phyloP scores from a whole-genome alignment of 1,140 invertebrate species.

The Hyles euphorbiae region DNA sequence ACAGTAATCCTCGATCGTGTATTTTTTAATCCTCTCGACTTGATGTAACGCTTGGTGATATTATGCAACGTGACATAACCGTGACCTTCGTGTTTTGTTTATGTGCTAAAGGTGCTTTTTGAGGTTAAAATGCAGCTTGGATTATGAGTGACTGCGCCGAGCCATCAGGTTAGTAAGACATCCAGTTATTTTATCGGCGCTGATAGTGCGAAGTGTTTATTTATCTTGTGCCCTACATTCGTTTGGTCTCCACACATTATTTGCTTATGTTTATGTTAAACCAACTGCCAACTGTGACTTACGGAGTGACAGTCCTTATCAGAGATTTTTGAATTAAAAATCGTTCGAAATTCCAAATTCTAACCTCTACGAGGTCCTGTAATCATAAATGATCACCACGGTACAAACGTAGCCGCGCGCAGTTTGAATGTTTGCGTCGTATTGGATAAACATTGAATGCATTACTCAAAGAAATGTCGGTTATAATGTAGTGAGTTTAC shows the following conservation, averaged over 20 bases:
- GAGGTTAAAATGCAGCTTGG: constrained; percentile 74
- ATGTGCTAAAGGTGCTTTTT: constrained; percentile 65
- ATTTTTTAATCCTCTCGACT: constrained; percentile 55
- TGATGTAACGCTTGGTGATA: constrained; percentile 56
- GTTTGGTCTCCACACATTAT: constrained; percentile 15
- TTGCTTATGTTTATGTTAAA: constrained; percentile 5
- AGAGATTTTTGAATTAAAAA: background rate
- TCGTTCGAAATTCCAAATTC: constrained; percentile 3
- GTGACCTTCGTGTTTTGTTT: constrained; percentile 66
- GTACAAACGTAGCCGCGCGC: no score
- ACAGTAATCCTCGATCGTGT: constrained; percentile 64
- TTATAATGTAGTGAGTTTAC: constrained; percentile 10
- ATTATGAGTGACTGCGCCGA: constrained; percentile 68
- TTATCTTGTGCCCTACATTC: constrained; percentile 52
- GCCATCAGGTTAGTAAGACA: constrained; percentile 65
- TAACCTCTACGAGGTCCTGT: background rate
- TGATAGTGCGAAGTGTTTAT: constrained; percentile 37
- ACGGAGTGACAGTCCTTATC: background rate
- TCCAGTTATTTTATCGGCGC: constrained; percentile 50
- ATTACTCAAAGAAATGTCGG: constrained; percentile 1
- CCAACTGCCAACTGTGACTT: background rate
- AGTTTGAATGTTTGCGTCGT: constrained; percentile 1
- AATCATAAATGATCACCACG: no score
- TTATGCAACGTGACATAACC: constrained; percentile 71
- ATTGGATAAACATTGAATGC: constrained; percentile 8